phyloP scores from a whole-genome alignment of 2,888 invertebrate genomes.

The Troilus luridus region DNA sequence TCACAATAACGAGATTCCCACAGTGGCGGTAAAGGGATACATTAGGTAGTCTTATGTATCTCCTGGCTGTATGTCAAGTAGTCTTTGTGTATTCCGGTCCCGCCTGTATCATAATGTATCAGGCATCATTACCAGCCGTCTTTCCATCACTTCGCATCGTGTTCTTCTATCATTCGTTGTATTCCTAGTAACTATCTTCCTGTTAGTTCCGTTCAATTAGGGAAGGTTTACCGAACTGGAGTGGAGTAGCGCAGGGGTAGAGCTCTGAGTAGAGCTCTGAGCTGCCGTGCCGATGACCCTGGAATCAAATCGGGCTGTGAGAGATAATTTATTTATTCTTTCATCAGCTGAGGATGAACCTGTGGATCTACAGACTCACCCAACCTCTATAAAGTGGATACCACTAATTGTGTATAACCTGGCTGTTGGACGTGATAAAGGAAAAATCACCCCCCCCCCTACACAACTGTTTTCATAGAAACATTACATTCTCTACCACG shows the following conservation, averaged over 20 bases:
- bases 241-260: neutral
- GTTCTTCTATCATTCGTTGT: constrained; percentile 30
- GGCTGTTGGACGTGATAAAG: no score
- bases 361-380: no score
- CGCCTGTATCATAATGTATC: constrained; percentile 64
- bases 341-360: no score
- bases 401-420: no score
- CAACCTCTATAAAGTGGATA: no score
- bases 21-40: constrained; percentile 28
- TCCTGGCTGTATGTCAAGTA: constrained; percentile 57
- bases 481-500: no score
- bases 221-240: neutral
- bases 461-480: no score
- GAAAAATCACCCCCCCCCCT: no score
- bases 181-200: constrained; percentile 31
- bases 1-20: constrained; percentile 50
- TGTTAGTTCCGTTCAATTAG: neutral
- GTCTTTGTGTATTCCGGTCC: constrained; percentile 60
- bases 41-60: constrained; percentile 59
- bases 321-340: no score
- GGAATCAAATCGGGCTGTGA: no score
- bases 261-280: neutral
- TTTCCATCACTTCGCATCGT: constrained; percentile 44
- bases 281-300: no score
- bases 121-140: constrained; percentile 61